phyloP scores from a whole-genome alignment of 2,888 invertebrate species.

The Cephus runcator region DNA sequence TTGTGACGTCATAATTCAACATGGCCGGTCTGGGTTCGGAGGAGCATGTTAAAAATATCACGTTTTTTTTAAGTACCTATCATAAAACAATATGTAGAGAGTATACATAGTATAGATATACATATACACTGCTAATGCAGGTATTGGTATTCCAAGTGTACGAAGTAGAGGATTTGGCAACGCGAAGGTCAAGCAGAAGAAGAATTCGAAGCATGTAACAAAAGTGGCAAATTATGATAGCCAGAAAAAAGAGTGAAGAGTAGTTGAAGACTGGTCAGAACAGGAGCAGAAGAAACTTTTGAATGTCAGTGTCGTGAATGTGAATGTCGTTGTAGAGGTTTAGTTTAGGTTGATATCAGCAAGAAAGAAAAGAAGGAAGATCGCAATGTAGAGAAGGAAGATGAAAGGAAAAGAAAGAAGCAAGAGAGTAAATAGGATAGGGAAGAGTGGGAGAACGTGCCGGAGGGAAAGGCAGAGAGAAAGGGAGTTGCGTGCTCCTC shows the following conservation, averaged over 20 bases:
- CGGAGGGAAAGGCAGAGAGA: conserved; percentile 26
- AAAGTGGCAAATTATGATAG: conserved; percentile 15
- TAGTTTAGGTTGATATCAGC: conserved; percentile 18
- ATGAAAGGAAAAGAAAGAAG: conserved; percentile 7
- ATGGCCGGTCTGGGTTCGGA: too few species aligned
- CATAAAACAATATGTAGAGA: not conserved
- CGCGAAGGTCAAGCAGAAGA: not conserved
- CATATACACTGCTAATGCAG: not conserved
- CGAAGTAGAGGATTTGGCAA: not conserved
- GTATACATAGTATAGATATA: not conserved
- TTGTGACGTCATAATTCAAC: too few species aligned
- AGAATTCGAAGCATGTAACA: conserved; percentile 9
- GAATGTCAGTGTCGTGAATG: not conserved
- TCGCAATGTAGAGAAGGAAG: conserved; percentile 13
- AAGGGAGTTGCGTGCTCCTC: conserved; percentile 51
- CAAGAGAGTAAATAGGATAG: conserved; percentile 19
- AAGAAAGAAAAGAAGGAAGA: not conserved
- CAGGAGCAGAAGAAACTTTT: not conserved
- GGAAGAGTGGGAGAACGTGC: conserved; percentile 8
- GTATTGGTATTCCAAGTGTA: not conserved
- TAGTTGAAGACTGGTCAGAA: not conserved
- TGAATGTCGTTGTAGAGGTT: not conserved
- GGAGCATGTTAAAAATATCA: not conserved
- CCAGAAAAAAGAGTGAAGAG: not conserved
- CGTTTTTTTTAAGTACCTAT: not conserved